A percentile compares a stretch with the other conserved stretches of the same genome.
These are phyloP conservation scores for Polymixis flavicincta DNA, from an alignment of 2,888 invertebrate species.

Conservation along the genomic window DNA sequence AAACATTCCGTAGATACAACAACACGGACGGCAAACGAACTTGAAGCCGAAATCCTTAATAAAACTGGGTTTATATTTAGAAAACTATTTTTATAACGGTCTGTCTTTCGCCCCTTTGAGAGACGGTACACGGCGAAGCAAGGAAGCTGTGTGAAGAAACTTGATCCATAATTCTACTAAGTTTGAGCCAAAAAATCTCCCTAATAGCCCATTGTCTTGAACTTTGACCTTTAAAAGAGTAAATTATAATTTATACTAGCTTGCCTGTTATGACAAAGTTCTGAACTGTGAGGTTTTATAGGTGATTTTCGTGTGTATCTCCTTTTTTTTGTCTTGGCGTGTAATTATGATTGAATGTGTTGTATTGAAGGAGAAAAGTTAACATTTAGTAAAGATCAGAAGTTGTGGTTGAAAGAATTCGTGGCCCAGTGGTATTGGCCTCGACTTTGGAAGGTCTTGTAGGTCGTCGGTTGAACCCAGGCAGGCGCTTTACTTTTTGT, in stretches of 20 bases:
- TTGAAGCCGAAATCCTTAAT: conserved; percentile 64
- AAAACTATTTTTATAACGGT: conserved; percentile 67
- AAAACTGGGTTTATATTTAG: conserved; percentile 67
- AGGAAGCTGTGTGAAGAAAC: conserved; percentile 46
- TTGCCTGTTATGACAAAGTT: conserved; percentile 42
- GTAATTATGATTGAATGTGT: not conserved
- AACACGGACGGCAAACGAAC: conserved; percentile 52
- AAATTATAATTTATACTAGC: conserved; percentile 61
- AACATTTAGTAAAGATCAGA: not conserved
- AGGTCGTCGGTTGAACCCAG: no score
- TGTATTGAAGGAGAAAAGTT: no score
- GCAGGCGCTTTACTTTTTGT: no score
- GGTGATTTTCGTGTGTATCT: conserved; percentile 13
- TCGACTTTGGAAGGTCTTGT: no score
- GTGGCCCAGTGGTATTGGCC: no score
- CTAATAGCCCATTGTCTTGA: conserved; percentile 62
- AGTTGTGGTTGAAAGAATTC: no score
- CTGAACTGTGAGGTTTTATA: conserved; percentile 36
- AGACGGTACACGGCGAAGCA: conserved; percentile 34
- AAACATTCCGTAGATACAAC: conserved; percentile 44
- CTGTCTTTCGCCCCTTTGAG: conserved; percentile 61
- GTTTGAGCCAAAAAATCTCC: conserved; percentile 60
- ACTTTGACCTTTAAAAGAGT: conserved; percentile 60
- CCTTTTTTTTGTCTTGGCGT: not conserved
- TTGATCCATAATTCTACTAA: conserved; percentile 59